phyloP scores from a whole-genome alignment of 2,113 vertebrate genomes.

The Carollia perspicillata region DNA sequence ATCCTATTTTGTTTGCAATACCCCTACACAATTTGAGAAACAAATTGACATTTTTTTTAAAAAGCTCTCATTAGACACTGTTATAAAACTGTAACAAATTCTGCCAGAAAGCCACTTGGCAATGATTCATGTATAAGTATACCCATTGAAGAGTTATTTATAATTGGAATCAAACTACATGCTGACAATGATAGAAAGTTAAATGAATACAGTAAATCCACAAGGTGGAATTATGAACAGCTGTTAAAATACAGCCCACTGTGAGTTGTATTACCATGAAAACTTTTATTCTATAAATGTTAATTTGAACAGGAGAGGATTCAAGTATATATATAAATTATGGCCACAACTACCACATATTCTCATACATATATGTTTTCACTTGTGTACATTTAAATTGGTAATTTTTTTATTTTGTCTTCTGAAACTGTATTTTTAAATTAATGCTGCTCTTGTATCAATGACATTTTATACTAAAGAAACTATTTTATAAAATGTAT shows the following conservation, averaged over 20 bases:
- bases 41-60: not conserved
- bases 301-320: not conserved
- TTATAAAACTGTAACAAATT: not conserved
- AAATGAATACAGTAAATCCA: conserved; percentile 11
- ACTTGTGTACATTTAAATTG: not conserved
- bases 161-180: not conserved
- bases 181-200: not conserved
- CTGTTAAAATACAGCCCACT: not conserved
- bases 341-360: not conserved
- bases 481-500: not conserved
- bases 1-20: not conserved
- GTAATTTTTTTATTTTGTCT: not conserved
- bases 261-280: not conserved
- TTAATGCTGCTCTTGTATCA: not conserved
- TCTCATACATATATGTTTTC: not conserved
- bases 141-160: not conserved
- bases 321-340: not conserved
- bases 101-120: not conserved
- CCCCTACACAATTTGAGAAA: not conserved
- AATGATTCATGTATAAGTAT: not conserved
- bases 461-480: not conserved
- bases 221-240: not conserved
- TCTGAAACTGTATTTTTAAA: not conserved
- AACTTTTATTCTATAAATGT: not conserved
- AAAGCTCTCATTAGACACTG: not conserved